Percentiles rank a stretch among this genome's conserved stretches.
Evolutionary conservation across 2,113 vertebrate genomes (phyloP).

Genomic region (Tiliqua scincoides): DNA sequence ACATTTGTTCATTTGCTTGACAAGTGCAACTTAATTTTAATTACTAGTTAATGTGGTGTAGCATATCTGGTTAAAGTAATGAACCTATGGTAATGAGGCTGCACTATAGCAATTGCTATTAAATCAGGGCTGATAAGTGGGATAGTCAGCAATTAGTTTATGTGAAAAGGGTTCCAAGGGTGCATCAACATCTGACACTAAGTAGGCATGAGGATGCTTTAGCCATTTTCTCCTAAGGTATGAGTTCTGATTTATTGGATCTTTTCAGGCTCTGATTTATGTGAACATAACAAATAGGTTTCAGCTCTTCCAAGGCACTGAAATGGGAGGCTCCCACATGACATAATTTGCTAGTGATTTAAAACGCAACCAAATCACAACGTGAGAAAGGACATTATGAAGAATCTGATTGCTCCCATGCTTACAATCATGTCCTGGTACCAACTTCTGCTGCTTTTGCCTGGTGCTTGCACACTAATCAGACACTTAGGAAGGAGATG

Average conservation of each 20-base stretch:
- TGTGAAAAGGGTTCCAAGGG: slow-evolving; percentile 44
- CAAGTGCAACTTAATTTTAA: slow-evolving; percentile 65
- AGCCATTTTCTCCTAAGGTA: slow-evolving; percentile 5
- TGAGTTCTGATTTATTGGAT: background rate
- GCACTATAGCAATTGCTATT: slow-evolving; percentile 53
- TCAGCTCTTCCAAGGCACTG: slow-evolving; percentile 18
- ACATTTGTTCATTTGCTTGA: slow-evolving; percentile 56
- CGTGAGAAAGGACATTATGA: background rate
- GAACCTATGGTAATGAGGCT: slow-evolving; percentile 51
- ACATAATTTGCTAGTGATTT: background rate
- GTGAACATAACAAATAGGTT: background rate
- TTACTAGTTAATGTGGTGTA: slow-evolving; percentile 62
- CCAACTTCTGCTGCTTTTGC: background rate
- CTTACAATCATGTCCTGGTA: background rate
- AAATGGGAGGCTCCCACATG: slow-evolving; percentile 25
- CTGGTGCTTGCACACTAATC: background rate
- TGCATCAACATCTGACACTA: slow-evolving; percentile 20
- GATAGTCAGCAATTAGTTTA: slow-evolving; percentile 49
- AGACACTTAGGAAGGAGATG: background rate
- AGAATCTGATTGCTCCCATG: background rate
- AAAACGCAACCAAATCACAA: background rate
- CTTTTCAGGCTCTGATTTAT: slow-evolving; percentile 27
- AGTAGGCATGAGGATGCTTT: slow-evolving; percentile 10
- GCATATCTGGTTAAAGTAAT: slow-evolving; percentile 56
- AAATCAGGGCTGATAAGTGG: slow-evolving; percentile 51